phyloP scores from a whole-genome alignment of 2,113 vertebrate genomes.

The Pelusios castaneus region DNA sequence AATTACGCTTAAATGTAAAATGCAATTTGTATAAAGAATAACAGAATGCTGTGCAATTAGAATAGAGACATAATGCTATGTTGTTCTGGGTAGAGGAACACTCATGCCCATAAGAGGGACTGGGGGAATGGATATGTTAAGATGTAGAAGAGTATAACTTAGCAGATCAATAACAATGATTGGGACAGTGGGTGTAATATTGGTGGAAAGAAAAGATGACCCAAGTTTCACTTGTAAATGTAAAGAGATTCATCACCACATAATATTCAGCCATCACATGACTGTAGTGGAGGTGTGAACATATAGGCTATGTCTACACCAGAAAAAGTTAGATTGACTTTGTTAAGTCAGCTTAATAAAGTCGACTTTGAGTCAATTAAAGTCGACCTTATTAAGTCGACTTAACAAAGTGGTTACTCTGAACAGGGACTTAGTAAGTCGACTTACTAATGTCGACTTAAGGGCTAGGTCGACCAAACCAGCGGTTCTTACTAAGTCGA shows the following conservation, averaged over 20 bases:
- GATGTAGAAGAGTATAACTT: background rate
- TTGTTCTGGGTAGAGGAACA: background rate
- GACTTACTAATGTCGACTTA: too few relatives aligned
- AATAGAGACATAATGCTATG: background rate
- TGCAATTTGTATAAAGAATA: background rate
- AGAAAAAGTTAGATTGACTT: too few relatives aligned
- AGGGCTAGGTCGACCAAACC: too few relatives aligned
- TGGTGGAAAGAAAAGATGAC: background rate
- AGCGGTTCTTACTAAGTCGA: too few relatives aligned
- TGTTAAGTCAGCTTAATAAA: too few relatives aligned
- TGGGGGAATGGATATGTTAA: background rate
- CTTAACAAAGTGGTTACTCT: too few relatives aligned
- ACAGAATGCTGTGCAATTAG: background rate
- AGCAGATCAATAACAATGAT: background rate
- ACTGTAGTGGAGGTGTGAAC: background rate
- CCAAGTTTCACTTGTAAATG: background rate
- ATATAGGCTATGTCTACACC: too few relatives aligned
- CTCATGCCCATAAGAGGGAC: background rate
- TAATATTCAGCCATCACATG: background rate
- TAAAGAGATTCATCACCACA: background rate
- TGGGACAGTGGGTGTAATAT: background rate
- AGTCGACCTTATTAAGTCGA: too few relatives aligned
- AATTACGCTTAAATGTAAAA: conserved; percentile 13
- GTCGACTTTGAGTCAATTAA: too few relatives aligned
- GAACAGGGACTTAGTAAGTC: too few relatives aligned